Evolutionary conservation across 2,113 vertebrate species (phyloP).

Genomic region (Bubo bubo): DNA sequence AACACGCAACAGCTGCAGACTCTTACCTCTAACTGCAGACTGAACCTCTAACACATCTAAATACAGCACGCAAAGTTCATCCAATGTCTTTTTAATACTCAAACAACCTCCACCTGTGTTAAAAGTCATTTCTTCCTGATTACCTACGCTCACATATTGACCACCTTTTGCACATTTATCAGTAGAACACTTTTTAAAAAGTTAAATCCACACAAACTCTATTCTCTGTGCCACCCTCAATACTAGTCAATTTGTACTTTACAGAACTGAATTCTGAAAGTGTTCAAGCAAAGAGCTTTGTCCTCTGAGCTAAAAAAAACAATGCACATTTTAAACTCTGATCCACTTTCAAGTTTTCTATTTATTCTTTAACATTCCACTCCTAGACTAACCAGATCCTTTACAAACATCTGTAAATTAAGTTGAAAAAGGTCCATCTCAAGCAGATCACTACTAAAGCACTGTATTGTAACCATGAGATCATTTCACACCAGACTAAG

Average conservation of each 20-base stretch:
- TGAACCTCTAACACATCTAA: neutral
- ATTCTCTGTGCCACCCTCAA: neutral
- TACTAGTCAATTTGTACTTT: neutral
- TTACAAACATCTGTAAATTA: neutral
- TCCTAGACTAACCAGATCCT: neutral
- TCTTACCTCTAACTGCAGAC: neutral
- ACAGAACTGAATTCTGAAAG: neutral
- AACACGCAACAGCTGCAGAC: neutral
- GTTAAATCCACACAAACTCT: neutral
- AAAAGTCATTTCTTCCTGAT: neutral
- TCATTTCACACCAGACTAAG: neutral
- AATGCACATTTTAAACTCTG: neutral
- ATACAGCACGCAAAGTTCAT: neutral
- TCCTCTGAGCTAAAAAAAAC: neutral
- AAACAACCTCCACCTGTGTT: neutral
- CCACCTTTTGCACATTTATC: neutral
- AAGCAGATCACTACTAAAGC: neutral
- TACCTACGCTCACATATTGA: neutral
- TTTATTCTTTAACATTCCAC: neutral
- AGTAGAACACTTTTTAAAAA: neutral
- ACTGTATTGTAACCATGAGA: neutral
- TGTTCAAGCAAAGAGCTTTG: neutral
- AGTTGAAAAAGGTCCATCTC: neutral
- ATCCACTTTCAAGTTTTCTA: neutral
- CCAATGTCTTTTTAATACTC: neutral